A percentile compares a stretch with the other conserved stretches of the same genome.
Conservation (phyloP, 1,140 invertebrate genomes). For the Periplaneta americana region DNA sequence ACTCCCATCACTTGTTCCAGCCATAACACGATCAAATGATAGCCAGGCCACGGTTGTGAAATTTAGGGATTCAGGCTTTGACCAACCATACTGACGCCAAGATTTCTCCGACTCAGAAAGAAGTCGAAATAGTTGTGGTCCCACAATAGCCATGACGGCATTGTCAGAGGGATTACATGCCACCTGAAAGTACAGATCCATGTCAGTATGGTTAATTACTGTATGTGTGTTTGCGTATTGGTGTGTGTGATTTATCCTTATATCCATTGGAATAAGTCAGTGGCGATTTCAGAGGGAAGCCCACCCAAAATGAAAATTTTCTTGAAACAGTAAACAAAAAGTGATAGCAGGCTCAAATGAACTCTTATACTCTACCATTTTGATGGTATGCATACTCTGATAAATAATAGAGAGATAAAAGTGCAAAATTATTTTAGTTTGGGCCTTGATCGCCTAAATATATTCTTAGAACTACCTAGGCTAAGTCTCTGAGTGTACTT, state of each 20-base stretch:
- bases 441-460: no score
- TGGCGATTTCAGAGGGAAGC: not conserved
- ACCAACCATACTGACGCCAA: conserved; percentile 76
- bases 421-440: no score
- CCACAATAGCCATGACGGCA: conserved; percentile 67
- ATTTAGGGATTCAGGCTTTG: conserved; percentile 69
- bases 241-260: no score
- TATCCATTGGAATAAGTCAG: not conserved
- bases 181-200: conserved; percentile 37
- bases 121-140: conserved; percentile 66
- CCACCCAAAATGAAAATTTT: not conserved
- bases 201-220: no score
- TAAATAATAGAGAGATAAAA: no score
- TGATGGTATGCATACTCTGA: no score
- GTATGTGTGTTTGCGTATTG: no score
- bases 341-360: not conserved
- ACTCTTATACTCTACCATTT: not conserved
- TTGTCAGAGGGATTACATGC: conserved; percentile 71
- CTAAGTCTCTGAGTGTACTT: no score
- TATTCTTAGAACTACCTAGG: no score
- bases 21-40: conserved; percentile 65
- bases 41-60: conserved; percentile 65
- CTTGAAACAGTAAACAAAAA: not conserved
- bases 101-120: conserved; percentile 72
- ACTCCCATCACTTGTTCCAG: conserved; percentile 65